Evolutionary conservation across 2,888 invertebrate genomes (phyloP).

Genomic region (Nebria salina): DNA sequence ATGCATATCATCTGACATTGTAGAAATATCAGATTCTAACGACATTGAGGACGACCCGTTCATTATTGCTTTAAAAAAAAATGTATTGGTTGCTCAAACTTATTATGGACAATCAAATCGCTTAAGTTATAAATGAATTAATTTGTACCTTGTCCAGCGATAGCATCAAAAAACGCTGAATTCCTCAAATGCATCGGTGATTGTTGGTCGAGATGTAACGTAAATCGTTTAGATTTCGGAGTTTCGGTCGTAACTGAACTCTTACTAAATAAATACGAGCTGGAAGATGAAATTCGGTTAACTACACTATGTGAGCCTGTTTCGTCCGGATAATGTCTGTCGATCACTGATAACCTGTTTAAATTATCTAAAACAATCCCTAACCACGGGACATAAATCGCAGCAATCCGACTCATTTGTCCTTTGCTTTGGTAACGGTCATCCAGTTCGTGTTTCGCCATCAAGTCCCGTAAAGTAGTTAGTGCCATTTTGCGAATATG

Average conservation of each 20-base stretch:
- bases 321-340: conserved; percentile 59
- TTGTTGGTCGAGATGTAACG: conserved; percentile 78
- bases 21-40: conserved; percentile 78
- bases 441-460: conserved; percentile 95
- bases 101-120: not conserved
- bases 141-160: conserved; percentile 72
- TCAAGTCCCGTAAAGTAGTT: conserved; percentile 80
- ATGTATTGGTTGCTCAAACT: not conserved
- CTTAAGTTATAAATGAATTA: not conserved
- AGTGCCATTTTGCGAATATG: conserved; percentile 86
- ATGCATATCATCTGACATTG: conserved; percentile 71
- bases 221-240: conserved; percentile 71
- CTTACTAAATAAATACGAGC: conserved; percentile 67
- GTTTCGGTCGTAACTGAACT: conserved; percentile 65
- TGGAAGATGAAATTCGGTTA: conserved; percentile 68
- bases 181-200: conserved; percentile 82
- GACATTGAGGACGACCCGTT: conserved; percentile 81
- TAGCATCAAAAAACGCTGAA: conserved; percentile 76
- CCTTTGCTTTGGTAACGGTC: conserved; percentile 83
- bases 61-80: conserved; percentile 65
- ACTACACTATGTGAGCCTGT: conserved; percentile 59
- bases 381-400: conserved; percentile 92
- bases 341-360: conserved; percentile 72
- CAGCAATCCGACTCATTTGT: conserved; percentile 84
- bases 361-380: conserved; percentile 89